Evolutionary conservation across 2,113 vertebrate species (phyloP).

Genomic region (Shinisaurus crocodilurus): DNA sequence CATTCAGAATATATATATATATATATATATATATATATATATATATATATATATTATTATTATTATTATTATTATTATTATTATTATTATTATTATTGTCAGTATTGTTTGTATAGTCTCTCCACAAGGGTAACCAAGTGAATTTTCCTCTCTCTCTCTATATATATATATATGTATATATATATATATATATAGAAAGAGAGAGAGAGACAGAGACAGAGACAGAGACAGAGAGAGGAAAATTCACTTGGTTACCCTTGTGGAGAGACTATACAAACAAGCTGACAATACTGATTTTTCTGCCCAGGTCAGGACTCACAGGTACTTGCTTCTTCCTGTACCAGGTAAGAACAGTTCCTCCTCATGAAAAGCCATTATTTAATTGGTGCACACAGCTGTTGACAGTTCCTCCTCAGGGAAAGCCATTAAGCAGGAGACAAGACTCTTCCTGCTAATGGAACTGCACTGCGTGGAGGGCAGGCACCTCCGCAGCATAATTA

Average conservation of each 20-base stretch:
- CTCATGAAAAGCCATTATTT: slow-evolving; percentile 7
- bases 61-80: no score
- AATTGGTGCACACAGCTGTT: neutral
- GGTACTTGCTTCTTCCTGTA: neutral
- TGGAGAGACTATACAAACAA: neutral
- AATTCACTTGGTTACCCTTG: neutral
- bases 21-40: no score
- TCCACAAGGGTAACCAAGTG: neutral
- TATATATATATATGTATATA: no score
- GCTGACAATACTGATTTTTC: rapidly evolving
- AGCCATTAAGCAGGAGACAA: neutral
- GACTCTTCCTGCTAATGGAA: neutral
- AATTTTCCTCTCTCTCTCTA: neutral
- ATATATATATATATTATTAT: no score
- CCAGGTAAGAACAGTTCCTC: neutral
- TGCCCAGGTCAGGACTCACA: neutral
- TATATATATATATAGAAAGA: no score
- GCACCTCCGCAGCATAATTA: neutral
- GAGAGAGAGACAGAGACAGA: no score
- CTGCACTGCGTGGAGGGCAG: neutral
- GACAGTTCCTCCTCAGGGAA: slow-evolving; percentile 13
- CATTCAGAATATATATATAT: neutral
- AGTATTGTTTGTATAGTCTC: neutral
- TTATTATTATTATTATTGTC: no score
- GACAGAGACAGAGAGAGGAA: neutral